A percentile compares a stretch with the other conserved stretches of the same genome.
Evolutionary conservation across 1,140 invertebrate genomes (phyloP).

Genomic region (Popillia japonica): DNA sequence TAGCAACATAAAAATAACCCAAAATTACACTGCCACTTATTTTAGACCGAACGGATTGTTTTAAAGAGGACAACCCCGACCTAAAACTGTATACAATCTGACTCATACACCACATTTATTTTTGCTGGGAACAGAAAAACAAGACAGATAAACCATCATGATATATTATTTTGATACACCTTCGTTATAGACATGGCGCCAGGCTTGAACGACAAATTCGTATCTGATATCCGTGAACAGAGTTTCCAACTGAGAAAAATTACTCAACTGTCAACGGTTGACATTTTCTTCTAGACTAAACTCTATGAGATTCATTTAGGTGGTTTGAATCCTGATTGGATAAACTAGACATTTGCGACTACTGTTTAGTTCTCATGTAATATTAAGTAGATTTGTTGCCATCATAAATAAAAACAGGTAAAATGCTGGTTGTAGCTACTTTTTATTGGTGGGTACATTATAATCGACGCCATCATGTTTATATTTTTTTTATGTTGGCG

Average conservation of each 20-base stretch:
- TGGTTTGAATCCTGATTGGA: background rate
- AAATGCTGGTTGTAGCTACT: background rate
- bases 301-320: background rate
- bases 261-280: background rate
- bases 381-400: background rate
- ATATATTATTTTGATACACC: background rate
- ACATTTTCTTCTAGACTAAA: background rate
- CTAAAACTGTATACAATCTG: background rate
- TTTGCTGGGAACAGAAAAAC: background rate
- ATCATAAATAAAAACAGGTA: background rate
- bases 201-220: background rate
- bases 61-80: background rate
- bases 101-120: background rate
- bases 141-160: background rate
- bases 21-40: background rate
- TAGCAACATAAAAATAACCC: background rate
- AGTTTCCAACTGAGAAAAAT: background rate
- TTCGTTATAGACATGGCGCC: background rate
- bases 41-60: background rate
- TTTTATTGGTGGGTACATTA: background rate
- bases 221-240: background rate
- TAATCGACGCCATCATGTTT: background rate
- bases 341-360: background rate
- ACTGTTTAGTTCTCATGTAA: background rate
- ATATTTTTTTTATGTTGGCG: background rate